These are phyloP conservation scores for Melanostoma mellinum DNA, from an alignment of 2,888 invertebrate species.

Conservation along the genomic window DNA sequence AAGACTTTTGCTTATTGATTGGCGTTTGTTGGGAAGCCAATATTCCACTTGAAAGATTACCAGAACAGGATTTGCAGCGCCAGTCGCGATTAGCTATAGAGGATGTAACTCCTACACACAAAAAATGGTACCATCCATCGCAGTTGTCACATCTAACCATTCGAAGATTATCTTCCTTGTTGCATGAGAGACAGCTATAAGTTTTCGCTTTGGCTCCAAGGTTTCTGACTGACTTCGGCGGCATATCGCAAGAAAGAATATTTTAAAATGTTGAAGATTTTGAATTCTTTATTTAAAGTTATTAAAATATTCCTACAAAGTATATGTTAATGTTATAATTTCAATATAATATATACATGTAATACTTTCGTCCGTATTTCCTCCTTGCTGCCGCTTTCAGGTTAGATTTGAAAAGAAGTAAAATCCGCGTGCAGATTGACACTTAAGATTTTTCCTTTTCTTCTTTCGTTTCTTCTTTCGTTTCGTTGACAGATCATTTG, in stretches of 20 bases:
- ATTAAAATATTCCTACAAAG: too few relatives aligned
- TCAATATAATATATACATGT: too few relatives aligned
- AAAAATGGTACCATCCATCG: conserved; percentile 46
- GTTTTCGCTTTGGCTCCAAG: not conserved
- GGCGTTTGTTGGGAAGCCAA: not conserved
- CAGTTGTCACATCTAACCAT: conserved; percentile 59
- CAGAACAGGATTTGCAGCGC: conserved; percentile 29
- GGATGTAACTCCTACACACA: conserved; percentile 27
- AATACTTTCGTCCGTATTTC: too few relatives aligned
- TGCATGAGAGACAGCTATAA: conserved; percentile 22
- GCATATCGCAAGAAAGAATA: conserved; percentile 1
- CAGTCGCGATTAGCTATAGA: conserved; percentile 1
- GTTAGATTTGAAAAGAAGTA: too few relatives aligned
- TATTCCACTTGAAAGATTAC: not conserved
- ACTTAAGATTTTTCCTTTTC: too few relatives aligned
- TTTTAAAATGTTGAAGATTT: conserved; percentile 1
- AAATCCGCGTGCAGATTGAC: too few relatives aligned
- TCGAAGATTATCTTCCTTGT: conserved; percentile 35
- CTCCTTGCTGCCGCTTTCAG: too few relatives aligned
- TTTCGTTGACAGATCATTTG: too few relatives aligned
- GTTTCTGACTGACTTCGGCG: not conserved
- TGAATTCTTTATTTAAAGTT: too few relatives aligned
- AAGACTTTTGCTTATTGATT: not conserved
- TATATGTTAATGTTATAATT: too few relatives aligned
- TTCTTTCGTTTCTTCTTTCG: too few relatives aligned